Conservation (phyloP, 2,113 vertebrate species). For the Neotoma lepida region DNA sequence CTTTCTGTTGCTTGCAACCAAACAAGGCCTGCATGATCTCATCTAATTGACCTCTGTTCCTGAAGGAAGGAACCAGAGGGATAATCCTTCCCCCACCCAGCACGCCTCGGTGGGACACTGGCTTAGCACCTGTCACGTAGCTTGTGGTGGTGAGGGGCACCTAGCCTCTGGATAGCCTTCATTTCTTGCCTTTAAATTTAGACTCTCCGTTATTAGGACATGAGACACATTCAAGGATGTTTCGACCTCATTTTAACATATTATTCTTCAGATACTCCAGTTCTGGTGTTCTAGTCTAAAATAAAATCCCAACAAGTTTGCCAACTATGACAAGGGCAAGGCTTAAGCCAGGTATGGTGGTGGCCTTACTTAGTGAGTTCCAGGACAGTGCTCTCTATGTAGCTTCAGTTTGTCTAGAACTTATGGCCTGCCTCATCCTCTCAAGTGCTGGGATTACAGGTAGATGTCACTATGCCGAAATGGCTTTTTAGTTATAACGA, state of each 20-base stretch:
- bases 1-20: slow-evolving; percentile 38
- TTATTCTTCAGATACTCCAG: not conserved
- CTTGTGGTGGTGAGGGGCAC: not conserved
- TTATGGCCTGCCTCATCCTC: not conserved
- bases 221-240: not conserved
- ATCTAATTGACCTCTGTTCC: not conserved
- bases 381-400: not conserved
- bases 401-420: not conserved
- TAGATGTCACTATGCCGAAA: not conserved
- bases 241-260: not conserved
- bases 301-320: not conserved
- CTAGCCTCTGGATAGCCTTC: not conserved
- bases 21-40: not conserved
- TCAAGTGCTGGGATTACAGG: not conserved
- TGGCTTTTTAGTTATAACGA: not conserved
- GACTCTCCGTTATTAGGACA: not conserved
- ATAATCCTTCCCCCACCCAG: not conserved
- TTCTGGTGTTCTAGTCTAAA: not conserved
- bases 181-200: not conserved
- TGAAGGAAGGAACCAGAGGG: not conserved
- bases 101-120: not conserved
- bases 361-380: not conserved
- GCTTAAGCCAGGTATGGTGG: not conserved
- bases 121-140: not conserved
- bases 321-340: not conserved